These are phyloP conservation scores for Trichacis sp. DNA, from an alignment of 2,888 invertebrate genomes.

Conservation along the genomic window DNA sequence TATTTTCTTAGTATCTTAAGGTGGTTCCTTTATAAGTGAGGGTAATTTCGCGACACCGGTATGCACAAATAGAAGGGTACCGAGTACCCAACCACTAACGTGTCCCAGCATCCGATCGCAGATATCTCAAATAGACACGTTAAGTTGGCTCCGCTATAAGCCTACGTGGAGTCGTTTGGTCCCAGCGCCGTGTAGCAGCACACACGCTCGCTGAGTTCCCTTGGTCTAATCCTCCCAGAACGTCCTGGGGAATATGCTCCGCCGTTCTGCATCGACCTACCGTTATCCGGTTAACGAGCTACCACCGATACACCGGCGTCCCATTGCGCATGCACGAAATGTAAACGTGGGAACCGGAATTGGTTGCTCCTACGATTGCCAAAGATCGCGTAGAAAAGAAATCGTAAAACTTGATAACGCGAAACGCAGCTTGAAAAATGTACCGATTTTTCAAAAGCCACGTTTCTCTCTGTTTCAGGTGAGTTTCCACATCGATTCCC, in stretches of 20 bases:
- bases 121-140: slow-evolving; percentile 66
- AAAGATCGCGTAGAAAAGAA: too few relatives aligned
- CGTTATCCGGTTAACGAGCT: slow-evolving; percentile 69
- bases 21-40: too few relatives aligned
- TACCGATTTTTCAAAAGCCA: too few relatives aligned
- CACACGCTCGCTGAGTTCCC: slow-evolving; percentile 1
- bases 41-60: too few relatives aligned
- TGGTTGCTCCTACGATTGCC: slow-evolving; percentile 42
- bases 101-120: slow-evolving; percentile 51
- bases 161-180: slow-evolving; percentile 16
- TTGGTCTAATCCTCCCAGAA: slow-evolving; percentile 10
- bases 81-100: slow-evolving; percentile 50
- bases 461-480: slow-evolving; percentile 14
- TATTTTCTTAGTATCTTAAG: too few relatives aligned
- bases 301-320: slow-evolving; percentile 63
- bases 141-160: slow-evolving; percentile 46
- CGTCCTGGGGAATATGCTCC: slow-evolving; percentile 31
- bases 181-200: slow-evolving; percentile 1
- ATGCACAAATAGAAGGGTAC: slow-evolving; percentile 7
- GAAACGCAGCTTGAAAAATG: too few relatives aligned
- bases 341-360: slow-evolving; percentile 70
- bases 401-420: too few relatives aligned
- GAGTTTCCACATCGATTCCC: not conserved
- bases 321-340: slow-evolving; percentile 69
- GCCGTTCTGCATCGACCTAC: slow-evolving; percentile 60